These are phyloP conservation scores for Mythimna loreyi DNA, from an alignment of 2,888 invertebrate genomes.

Conservation along the genomic window DNA sequence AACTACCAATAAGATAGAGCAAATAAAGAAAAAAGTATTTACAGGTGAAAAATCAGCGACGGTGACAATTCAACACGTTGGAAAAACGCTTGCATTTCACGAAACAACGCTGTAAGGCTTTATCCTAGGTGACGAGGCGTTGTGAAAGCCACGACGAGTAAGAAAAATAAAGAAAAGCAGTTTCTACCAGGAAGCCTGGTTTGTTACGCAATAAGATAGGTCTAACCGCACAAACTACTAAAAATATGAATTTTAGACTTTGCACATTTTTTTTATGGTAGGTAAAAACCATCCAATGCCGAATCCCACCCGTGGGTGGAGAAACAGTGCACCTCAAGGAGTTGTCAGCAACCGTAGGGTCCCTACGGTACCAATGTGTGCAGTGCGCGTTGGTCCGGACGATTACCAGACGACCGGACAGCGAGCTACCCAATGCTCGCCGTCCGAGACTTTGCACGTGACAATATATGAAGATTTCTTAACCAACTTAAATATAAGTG, in stretches of 20 bases:
- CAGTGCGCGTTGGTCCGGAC: too few species aligned
- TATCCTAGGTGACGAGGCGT: slow-evolving; percentile 20
- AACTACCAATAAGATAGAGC: neutral
- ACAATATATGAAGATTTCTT: too few species aligned
- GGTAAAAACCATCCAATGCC: too few species aligned
- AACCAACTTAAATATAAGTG: too few species aligned
- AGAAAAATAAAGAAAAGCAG: slow-evolving; percentile 36
- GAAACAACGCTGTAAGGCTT: slow-evolving; percentile 12
- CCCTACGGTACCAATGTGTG: too few species aligned
- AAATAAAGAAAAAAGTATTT: neutral
- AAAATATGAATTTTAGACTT: neutral
- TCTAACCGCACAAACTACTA: neutral
- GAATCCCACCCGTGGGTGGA: too few species aligned
- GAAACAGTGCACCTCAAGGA: too few species aligned
- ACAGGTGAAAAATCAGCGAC: neutral
- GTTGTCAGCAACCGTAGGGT: too few species aligned
- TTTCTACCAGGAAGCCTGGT: slow-evolving; percentile 1
- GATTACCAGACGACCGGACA: too few species aligned
- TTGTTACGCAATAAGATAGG: slow-evolving; percentile 12
- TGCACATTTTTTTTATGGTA: too few species aligned
- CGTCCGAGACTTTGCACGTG: too few species aligned
- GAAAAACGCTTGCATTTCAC: neutral
- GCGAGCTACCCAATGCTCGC: too few species aligned
- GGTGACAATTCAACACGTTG: neutral
- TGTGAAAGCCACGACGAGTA: slow-evolving; percentile 14